Base-by-base conservation (phyloP, 2,113 vertebrate species). In the Crotalus tigris region DNA sequence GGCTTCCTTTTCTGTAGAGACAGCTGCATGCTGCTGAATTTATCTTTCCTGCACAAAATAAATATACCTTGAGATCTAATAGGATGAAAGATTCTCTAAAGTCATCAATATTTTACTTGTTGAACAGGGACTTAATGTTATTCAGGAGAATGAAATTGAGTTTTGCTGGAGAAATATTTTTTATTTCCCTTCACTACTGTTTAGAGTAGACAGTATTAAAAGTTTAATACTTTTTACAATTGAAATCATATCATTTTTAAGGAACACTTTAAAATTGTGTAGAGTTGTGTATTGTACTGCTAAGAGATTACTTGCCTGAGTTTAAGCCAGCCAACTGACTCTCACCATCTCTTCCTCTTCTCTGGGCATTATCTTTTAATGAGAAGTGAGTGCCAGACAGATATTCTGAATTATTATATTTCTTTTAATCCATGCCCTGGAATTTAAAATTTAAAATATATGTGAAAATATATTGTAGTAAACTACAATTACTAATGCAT, bases 201-300 rank as follows among this genome's bases (percentile, higher is more conserved):
- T 59, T 85, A 46, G 61, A 88, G 61, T 93, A 92, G 44, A 29
- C 96, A 95, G 89, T 51, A 96, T 93, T 92, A 95, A 92, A 94
- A 94, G 93, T 81, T 97, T 69, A 93, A 96, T 90, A 23, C 93
- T 94, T 96, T 94, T 94, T 94, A 88, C 2, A 11, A 96, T 97
- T 95, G 88, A 92, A 97, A 97, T 96, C 87, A 54, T 89, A 86
- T 90, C 51, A 57, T 93, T 96, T 94, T 93, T 81, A 90, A 92
- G 59, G 95, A 94, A 90, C 3, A 57, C 88, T 90, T 93, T 92
- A 33, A 85, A 92, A 10, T 33, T 54, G 85, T 39, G 26, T 81
- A 88, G 21, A 91, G 88, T 93, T 94, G 94, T 0, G 0, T 64
- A 85, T 92, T 95, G 91, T 85, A 58, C 87, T 93, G 23, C 15